Evolutionary conservation across 2,888 invertebrate species (phyloP), one percentile per base, ranked within the genome.

Genomic region (Tipula unca): DNA sequence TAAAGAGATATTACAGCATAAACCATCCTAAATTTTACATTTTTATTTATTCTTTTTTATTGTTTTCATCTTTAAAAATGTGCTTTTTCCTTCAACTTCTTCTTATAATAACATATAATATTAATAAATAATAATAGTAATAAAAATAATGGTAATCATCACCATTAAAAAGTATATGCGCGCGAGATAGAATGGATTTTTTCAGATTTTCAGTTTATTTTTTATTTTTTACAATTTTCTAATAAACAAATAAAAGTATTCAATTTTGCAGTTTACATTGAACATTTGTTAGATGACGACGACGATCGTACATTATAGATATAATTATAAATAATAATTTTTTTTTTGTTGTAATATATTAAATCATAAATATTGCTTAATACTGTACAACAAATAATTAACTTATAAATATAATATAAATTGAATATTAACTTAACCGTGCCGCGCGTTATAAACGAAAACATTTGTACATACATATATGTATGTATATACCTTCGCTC

Each of bases 271-370:
- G 83, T 83, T 83, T 83, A 35, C 83, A 83, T 83, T 83, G 83
- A 83, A 83, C 83, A 83, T 83, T 83, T 83, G 83, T 83, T 83
- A 83, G 83, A 83, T 83, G 83, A 83, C 35, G 83, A 83, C 83
- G 83, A 83, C 69, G 69, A 69, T 69, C 69, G 25, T 69, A 69
- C n/a, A n/a, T n/a, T 25, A 69, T 69, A 69, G 48, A 69, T 69
- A 69, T 20, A 39, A 17, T 54, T 54, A 25, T 69, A 69, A 69
- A 13, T 69, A 69, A 25, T 48, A 42, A 42, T n/a, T n/a, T 1
- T 42, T n/a, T 48, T 17, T n/a, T 48, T 48, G 2, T 48, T n/a
- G n/a, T n/a, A n/a, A 10, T 48, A 10, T 13, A 25, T 69, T 25
- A 69, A 69, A 69, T 25, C 25, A 69, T 69, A 69, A 20, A 54